phyloP scores from a whole-genome alignment of 2,113 vertebrate genomes.

The Neofelis nebulosa region DNA sequence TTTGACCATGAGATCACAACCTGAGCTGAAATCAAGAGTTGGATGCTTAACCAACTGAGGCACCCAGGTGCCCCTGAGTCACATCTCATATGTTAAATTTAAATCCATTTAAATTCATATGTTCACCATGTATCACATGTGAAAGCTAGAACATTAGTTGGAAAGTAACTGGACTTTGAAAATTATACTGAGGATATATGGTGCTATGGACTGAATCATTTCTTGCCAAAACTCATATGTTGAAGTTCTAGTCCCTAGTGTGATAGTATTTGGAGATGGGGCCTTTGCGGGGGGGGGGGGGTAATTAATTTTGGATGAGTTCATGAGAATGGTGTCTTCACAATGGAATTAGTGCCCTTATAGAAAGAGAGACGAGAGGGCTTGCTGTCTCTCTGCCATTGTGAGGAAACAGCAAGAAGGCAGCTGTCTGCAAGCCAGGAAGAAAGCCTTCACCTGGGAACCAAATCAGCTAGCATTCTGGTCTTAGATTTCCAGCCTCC shows the following conservation, averaged over 20 bases:
- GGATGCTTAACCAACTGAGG: too few species aligned
- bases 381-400: neutral
- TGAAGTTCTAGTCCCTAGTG: neutral
- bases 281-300: neutral
- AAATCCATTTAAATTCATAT: neutral
- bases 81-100: neutral
- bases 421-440: neutral
- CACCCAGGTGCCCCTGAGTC: too few species aligned
- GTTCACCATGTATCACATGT: neutral
- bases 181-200: neutral
- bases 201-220: neutral
- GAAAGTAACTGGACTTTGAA: neutral
- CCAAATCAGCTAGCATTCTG: neutral
- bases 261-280: neutral
- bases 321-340: neutral
- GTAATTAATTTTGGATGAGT: neutral
- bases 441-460: neutral
- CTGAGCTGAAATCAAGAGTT: too few species aligned
- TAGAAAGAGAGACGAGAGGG: neutral
- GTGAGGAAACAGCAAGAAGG: neutral
- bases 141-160: neutral
- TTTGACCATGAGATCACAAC: too few species aligned
- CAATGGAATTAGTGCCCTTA: neutral
- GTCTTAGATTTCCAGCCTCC: neutral
- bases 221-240: neutral